A percentile compares a stretch with the other conserved stretches of the same genome.
These are phyloP conservation scores for Pinna nobilis DNA, from an alignment of 1,140 invertebrate species.

Conservation along the genomic window DNA sequence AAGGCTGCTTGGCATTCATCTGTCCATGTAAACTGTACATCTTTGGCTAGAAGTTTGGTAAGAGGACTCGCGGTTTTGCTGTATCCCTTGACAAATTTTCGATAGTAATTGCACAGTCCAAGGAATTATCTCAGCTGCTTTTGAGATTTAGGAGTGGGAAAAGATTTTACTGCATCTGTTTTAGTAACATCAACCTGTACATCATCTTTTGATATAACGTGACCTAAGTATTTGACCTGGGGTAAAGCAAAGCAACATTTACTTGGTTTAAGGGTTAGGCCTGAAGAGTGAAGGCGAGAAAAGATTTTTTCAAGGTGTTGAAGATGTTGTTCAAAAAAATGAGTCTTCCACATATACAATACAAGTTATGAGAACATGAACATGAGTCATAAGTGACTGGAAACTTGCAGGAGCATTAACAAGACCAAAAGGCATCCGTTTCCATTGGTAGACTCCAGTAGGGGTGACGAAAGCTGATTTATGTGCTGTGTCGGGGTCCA, in stretches of 20 bases:
- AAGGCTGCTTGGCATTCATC: conserved; percentile 24
- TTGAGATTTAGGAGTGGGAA: conserved; percentile 23
- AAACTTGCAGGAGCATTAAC: conserved; percentile 42
- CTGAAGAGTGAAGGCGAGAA: conserved; percentile 27
- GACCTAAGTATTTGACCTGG: conserved; percentile 46
- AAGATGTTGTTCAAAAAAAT: not conserved
- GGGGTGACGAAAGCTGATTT: conserved; percentile 43
- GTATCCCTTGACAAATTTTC: conserved; percentile 35
- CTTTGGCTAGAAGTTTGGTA: conserved; percentile 23
- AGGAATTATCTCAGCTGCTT: conserved; percentile 30
- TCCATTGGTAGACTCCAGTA: conserved; percentile 36
- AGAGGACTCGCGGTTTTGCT: conserved; percentile 28
- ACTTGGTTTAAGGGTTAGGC: conserved; percentile 35
- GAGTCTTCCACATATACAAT: conserved; percentile 55
- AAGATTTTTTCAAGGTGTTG: conserved; percentile 37
- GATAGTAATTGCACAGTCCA: conserved; percentile 36
- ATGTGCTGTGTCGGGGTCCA: conserved; percentile 33
- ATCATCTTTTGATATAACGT: conserved; percentile 43
- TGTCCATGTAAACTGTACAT: conserved; percentile 32
- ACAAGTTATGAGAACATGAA: not conserved
- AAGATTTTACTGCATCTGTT: conserved; percentile 8
- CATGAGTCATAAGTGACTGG: conserved; percentile 48
- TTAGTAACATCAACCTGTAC: conserved; percentile 39
- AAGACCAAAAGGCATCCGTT: conserved; percentile 49
- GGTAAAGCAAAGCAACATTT: conserved; percentile 43